A percentile compares a stretch with the other conserved stretches of the same genome.
Evolutionary conservation across 2,888 invertebrate genomes (phyloP).

Genomic region (Thereva nobilitata): DNA sequence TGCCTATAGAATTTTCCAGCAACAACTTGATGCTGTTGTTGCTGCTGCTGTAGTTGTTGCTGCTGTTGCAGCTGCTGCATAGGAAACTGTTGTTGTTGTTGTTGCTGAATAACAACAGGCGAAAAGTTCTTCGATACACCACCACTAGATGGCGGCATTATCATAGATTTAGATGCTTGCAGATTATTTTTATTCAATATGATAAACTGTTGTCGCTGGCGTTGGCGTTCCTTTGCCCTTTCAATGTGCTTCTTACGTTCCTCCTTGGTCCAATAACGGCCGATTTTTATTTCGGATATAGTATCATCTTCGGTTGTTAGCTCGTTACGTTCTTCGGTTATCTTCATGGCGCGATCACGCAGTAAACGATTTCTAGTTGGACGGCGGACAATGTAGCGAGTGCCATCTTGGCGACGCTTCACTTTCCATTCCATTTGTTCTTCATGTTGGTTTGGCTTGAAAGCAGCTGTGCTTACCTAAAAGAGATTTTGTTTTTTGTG

Average conservation of each 20-base stretch:
- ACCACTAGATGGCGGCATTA: constrained; percentile 8
- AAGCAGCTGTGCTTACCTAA: constrained; percentile 42
- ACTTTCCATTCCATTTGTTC: constrained; percentile 73
- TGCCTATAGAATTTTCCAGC: constrained; percentile 23
- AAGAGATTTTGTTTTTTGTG: background rate
- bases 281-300: constrained; percentile 74
- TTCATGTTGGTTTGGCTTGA: constrained; percentile 41
- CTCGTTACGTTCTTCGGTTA: constrained; percentile 66
- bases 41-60: constrained; percentile 42
- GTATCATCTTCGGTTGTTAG: constrained; percentile 78
- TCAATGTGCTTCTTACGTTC: constrained; percentile 76
- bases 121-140: constrained; percentile 40
- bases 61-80: constrained; percentile 47
- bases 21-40: constrained; percentile 44
- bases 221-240: constrained; percentile 67
- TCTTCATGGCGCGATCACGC: constrained; percentile 68
- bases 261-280: constrained; percentile 76
- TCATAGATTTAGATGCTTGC: constrained; percentile 33
- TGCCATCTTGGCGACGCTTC: constrained; percentile 75
- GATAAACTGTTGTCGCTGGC: constrained; percentile 51
- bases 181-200: constrained; percentile 47
- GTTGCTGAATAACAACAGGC: constrained; percentile 59
- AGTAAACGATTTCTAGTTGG: constrained; percentile 70
- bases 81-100: constrained; percentile 49
- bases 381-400: constrained; percentile 73